A percentile compares a stretch with the other conserved stretches of the same genome.
phyloP scores from a whole-genome alignment of 2,888 invertebrate genomes.

The Lingula anatina region DNA sequence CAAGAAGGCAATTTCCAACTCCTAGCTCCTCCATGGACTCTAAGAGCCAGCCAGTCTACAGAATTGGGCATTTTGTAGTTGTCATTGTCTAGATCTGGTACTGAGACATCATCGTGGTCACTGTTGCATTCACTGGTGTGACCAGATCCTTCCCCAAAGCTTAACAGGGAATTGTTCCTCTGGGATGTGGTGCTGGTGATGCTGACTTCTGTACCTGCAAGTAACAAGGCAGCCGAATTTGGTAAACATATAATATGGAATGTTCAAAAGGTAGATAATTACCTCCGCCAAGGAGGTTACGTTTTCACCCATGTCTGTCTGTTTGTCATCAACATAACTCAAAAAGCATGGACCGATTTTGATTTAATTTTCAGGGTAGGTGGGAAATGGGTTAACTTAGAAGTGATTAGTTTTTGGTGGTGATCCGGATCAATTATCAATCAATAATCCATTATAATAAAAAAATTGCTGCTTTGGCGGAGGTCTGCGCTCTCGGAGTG shows the following conservation, averaged over 20 bases:
- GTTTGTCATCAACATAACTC: too few relatives aligned
- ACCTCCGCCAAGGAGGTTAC: too few relatives aligned
- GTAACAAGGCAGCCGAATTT: neutral
- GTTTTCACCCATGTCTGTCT: too few relatives aligned
- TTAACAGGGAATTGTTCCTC: neutral
- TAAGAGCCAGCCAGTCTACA: conserved; percentile 44
- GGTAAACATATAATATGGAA: neutral
- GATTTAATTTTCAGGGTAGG: too few relatives aligned
- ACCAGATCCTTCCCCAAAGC: neutral
- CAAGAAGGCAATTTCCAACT: conserved; percentile 44
- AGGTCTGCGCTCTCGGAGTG: too few relatives aligned
- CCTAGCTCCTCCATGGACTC: conserved; percentile 37
- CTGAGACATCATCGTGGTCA: conserved; percentile 79
- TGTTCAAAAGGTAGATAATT: neutral
- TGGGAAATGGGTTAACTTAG: too few relatives aligned
- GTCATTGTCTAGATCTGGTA: conserved; percentile 24
- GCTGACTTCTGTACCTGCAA: neutral
- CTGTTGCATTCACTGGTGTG: neutral
- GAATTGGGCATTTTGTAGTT: conserved; percentile 34
- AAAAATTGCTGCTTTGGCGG: too few relatives aligned
- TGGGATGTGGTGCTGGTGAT: neutral
- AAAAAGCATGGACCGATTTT: too few relatives aligned
- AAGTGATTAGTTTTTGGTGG: too few relatives aligned
- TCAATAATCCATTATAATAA: too few relatives aligned
- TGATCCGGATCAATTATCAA: too few relatives aligned